Conservation (phyloP, 2,888 invertebrate species). For the Campoletis raptor region DNA sequence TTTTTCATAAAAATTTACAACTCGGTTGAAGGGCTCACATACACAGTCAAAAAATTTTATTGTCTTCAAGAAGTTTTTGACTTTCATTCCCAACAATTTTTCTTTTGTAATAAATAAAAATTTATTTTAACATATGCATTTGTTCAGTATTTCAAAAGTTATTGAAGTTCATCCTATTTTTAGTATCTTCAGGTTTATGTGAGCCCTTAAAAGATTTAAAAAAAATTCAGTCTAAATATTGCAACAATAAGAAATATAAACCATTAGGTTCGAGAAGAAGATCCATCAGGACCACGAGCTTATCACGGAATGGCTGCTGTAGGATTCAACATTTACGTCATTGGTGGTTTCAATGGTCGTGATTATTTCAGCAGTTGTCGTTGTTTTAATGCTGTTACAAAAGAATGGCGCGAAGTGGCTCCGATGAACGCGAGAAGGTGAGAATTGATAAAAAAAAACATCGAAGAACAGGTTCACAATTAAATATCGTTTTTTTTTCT, state of each 20-base stretch:
- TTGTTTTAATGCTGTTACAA: constrained; percentile 94
- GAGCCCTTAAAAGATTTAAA: too few species aligned
- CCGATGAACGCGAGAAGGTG: constrained; percentile 94
- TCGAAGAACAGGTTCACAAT: background rate
- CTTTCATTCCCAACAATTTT: too few species aligned
- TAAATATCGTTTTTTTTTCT: too few species aligned
- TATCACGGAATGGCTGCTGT: constrained; percentile 97
- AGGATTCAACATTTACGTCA: constrained; percentile 93
- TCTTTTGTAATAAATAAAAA: too few species aligned
- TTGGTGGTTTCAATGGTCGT: constrained; percentile 97
- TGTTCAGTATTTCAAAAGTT: too few species aligned
- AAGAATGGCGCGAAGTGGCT: constrained; percentile 92
- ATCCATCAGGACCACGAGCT: constrained; percentile 93
- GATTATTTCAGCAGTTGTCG: constrained; percentile 95
- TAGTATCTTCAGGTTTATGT: too few species aligned
- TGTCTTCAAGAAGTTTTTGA: too few species aligned
- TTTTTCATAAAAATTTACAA: background rate
- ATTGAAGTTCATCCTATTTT: too few species aligned
- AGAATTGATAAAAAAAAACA: background rate
- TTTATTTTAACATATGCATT: too few species aligned
- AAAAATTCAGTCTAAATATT: background rate
- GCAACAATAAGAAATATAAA: background rate
- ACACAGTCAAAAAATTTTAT: too few species aligned
- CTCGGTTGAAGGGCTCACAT: background rate
- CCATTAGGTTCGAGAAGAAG: constrained; percentile 90